A percentile compares a stretch with the other conserved stretches of the same genome.
Conservation (phyloP, 2,797 vertebrate species). For the Lithobates pipiens region DNA sequence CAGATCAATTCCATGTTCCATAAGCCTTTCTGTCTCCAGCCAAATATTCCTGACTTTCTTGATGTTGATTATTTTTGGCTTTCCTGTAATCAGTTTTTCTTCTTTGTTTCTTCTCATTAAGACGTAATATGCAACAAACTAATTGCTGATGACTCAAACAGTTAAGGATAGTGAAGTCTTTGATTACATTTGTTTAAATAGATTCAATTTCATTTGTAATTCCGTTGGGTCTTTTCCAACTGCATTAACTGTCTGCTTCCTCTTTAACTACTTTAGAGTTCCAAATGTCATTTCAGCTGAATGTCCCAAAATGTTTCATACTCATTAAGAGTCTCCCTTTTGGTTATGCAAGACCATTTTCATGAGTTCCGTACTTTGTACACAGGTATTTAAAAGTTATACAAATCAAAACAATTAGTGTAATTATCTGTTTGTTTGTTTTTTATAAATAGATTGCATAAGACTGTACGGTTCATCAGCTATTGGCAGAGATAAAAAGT, state of each 20-base stretch:
- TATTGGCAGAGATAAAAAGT: background rate
- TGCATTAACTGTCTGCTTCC: background rate
- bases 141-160: conserved; percentile 53
- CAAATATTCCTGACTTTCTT: conserved; percentile 20
- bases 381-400: background rate
- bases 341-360: background rate
- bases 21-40: background rate
- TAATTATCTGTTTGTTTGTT: background rate
- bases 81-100: conserved; percentile 42
- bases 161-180: conserved; percentile 42
- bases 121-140: conserved; percentile 48
- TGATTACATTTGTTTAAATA: conserved; percentile 53
- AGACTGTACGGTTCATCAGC: background rate
- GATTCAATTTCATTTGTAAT: conserved; percentile 40
- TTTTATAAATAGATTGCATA: background rate
- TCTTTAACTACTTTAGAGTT: background rate
- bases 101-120: conserved; percentile 48
- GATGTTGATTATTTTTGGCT: conserved; percentile 47
- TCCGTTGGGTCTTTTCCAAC: background rate
- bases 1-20: background rate
- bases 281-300: background rate
- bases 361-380: background rate
- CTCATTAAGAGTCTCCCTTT: background rate
- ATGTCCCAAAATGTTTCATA: background rate
- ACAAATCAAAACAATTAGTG: background rate